These are phyloP conservation scores for Eulithis testata DNA, from an alignment of 2,888 invertebrate genomes.

Conservation along the genomic window DNA sequence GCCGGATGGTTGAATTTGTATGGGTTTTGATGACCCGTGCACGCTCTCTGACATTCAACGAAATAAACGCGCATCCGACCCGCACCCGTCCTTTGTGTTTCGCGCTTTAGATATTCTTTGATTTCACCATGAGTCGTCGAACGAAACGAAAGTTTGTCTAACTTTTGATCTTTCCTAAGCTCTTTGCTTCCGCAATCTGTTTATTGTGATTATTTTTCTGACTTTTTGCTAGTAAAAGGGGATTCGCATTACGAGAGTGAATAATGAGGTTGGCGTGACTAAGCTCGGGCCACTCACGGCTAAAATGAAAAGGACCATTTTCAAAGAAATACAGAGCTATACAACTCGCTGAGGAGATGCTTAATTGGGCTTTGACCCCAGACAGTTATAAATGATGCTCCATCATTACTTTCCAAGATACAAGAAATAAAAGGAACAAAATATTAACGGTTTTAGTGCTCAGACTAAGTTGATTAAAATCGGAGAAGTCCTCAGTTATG, in stretches of 20 bases:
- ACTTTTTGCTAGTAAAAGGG: conserved; percentile 34
- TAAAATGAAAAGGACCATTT: conserved; percentile 37
- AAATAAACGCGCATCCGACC: too few species aligned
- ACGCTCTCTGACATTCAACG: too few species aligned
- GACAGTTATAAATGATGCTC: conserved; percentile 39
- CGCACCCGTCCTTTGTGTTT: too few species aligned
- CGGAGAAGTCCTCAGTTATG: too few species aligned
- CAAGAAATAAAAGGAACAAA: conserved; percentile 6
- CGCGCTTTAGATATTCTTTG: too few species aligned
- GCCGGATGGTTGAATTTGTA: too few species aligned
- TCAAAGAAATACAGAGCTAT: conserved; percentile 32
- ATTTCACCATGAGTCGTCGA: too few species aligned
- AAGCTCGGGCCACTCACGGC: conserved; percentile 33
- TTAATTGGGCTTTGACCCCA: conserved; percentile 42
- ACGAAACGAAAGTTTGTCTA: too few species aligned
- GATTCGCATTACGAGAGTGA: conserved; percentile 37
- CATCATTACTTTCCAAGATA: conserved; percentile 29
- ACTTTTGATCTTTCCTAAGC: too few species aligned
- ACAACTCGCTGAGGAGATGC: conserved; percentile 28
- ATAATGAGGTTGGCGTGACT: conserved; percentile 43
- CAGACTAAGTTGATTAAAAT: too few species aligned
- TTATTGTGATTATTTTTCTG: conserved; percentile 24
- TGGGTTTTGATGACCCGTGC: too few species aligned
- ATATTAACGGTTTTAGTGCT: too few species aligned
- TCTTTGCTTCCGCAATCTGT: conserved; percentile 6